These are phyloP conservation scores for Scopus umbretta DNA, from an alignment of 2,113 vertebrate genomes.

Conservation along the genomic window DNA sequence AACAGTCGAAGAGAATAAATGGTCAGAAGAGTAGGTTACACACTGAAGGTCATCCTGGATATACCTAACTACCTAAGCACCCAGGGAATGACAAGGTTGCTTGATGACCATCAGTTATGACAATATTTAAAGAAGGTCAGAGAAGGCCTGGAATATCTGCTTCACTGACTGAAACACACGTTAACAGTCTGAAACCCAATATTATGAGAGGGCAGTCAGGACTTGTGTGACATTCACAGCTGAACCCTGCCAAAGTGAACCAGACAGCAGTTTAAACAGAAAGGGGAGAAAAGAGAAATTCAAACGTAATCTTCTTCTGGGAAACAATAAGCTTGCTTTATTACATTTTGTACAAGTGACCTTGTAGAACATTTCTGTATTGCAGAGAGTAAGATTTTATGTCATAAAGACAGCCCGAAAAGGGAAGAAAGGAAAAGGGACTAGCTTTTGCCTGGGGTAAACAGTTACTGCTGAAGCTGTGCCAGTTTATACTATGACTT, in stretches of 20 bases:
- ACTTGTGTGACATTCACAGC: neutral
- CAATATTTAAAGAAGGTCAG: neutral
- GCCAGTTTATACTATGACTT: neutral
- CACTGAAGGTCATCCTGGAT: neutral
- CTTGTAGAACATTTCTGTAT: neutral
- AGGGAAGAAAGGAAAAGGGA: neutral
- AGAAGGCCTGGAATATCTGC: neutral
- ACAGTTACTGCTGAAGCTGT: neutral
- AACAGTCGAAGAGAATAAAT: neutral
- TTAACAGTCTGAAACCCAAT: neutral
- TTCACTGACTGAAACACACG: neutral
- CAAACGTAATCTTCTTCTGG: neutral
- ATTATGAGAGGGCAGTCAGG: neutral
- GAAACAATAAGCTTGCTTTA: conserved; percentile 41
- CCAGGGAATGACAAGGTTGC: neutral
- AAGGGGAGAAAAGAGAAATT: neutral
- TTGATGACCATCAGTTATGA: neutral
- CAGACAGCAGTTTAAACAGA: neutral
- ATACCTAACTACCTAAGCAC: neutral
- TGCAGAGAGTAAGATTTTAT: neutral
- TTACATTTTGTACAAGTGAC: neutral
- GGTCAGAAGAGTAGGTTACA: neutral
- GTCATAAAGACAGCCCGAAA: neutral
- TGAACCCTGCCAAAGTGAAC: neutral
- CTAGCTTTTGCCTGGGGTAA: neutral